Base-by-base conservation (phyloP, 2,113 vertebrate species). In the Bufo bufo region DNA sequence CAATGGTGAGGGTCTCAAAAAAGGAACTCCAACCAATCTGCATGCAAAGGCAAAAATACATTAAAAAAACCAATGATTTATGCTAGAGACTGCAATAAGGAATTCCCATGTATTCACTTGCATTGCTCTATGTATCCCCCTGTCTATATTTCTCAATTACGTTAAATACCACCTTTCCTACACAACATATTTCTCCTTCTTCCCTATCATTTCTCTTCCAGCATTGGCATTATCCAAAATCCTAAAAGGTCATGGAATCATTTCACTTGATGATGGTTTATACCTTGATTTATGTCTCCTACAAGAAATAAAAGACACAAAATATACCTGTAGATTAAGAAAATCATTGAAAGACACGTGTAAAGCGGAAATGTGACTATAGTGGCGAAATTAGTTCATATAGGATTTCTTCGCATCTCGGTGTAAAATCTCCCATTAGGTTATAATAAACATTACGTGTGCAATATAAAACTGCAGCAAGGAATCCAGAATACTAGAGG, bases 401-500 rank as follows among this genome's bases (percentile, higher is more conserved):
- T 81, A 61, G 56, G 3, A 50, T 83, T 83, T 83, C 49, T 84
- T 54, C 47, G 17, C n/a, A 71, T 33, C 20, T 50, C n/a, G 4
- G 66, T 84, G 65, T 54, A 84, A 66, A 84, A 52, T 71, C 47
- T 84, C 47, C 82, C 50, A 65, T 23, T 84, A 66, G 50, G 19
- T n/a, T 77, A 63, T 86, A 49, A 86, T 86, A 61, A 54, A 56
- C 77, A 87, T 59, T 79, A 78, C n/a, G 20, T 69, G 45, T 80
- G 49, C 50, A n/a, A 71, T 47, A 71, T 58, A 69, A 66, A 52
- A 52, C 47, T 80, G 50, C 63, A 58, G 77, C 10, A 71, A 65
- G 58, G 71, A 84, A 77, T 61, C 87, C 81, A 61, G 45, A 54
- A 83, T 77, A 77, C 72, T 61, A 69, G 23, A 84, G 79, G 72